Evolutionary conservation across 2,888 invertebrate genomes (phyloP), one percentile per base, ranked within the genome.

Genomic region (Cheiracanthium punctorium): DNA sequence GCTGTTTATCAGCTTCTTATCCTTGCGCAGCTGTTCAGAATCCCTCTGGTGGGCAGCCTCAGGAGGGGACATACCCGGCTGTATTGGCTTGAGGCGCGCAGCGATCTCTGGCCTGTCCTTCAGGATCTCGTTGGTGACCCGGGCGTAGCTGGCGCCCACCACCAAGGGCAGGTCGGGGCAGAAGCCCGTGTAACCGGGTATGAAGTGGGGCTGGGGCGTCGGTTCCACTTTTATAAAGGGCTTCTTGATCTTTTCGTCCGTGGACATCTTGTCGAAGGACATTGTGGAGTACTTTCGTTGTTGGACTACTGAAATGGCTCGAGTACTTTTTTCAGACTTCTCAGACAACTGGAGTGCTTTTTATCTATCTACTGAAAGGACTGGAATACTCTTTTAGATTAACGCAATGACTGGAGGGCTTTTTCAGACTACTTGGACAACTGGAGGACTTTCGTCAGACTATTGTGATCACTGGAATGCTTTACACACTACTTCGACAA

Each of bases 111-210:
- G 79, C 1, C 33, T 30, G 0, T 43, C 28, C 29, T 58, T 52
- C 10, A 79, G 58, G 2, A 79, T 70, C 24, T 70, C 79, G 17
- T 70, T 32, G 0, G 79, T 79, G 1, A 37, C 29, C 2, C 37
- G 32, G 8, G 33, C 71, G 29, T 33, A 79, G 17, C 58, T 71
- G 28, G 71, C 52, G 0, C 79, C 79, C 1, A 79, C 70, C 5
- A 28, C 48, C 0, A 17, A 10, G 5, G 52, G 58, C 20, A 79
- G 32, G 2, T 71, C 52, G 8, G 79, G 79, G 7, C 79, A 79
- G 30, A 79, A 79, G n/a, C 79, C 79, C 0, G 79, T 79, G 58
- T 79, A 79, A n/a, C 79, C 79, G 12, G 79, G 79, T 20, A 79
- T 79, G 71, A 79, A 79, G n/a, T 79, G 79, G 0, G 79, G 79